phyloP scores from a whole-genome alignment of 2,888 invertebrate species.

The Archips xylosteana region DNA sequence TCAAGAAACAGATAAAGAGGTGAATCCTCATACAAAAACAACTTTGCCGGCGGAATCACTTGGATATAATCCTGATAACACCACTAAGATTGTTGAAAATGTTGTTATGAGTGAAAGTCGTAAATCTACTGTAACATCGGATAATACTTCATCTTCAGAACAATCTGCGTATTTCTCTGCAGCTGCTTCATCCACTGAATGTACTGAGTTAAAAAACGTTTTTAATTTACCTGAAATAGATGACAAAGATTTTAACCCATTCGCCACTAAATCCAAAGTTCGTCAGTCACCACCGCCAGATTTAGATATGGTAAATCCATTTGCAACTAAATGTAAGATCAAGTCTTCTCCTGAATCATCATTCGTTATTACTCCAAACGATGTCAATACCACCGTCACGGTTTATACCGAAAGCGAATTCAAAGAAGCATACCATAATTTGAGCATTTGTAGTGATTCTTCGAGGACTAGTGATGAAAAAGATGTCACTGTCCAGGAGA shows the following conservation, averaged over 20 bases:
- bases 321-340: conserved; percentile 51
- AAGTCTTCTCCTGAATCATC: conserved; percentile 47
- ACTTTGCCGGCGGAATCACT: neutral
- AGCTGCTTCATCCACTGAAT: conserved; percentile 59
- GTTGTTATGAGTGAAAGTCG: neutral
- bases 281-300: conserved; percentile 56
- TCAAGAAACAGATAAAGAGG: neutral
- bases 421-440: conserved; percentile 48
- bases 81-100: conserved; percentile 2
- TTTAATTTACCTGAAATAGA: conserved; percentile 77
- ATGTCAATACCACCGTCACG: conserved; percentile 34
- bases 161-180: conserved; percentile 63
- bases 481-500: conserved; percentile 63
- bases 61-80: neutral
- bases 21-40: neutral
- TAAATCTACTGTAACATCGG: conserved; percentile 42
- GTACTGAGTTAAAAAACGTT: conserved; percentile 61
- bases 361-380: conserved; percentile 25
- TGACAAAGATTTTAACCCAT: conserved; percentile 69
- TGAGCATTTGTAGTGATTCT: conserved; percentile 57
- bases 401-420: conserved; percentile 53
- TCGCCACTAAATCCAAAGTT: conserved; percentile 68
- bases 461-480: conserved; percentile 62
- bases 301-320: conserved; percentile 49
- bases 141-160: conserved; percentile 62